Evolutionary conservation across 2,113 vertebrate genomes (phyloP).

Genomic region (Dipodomys merriami): DNA sequence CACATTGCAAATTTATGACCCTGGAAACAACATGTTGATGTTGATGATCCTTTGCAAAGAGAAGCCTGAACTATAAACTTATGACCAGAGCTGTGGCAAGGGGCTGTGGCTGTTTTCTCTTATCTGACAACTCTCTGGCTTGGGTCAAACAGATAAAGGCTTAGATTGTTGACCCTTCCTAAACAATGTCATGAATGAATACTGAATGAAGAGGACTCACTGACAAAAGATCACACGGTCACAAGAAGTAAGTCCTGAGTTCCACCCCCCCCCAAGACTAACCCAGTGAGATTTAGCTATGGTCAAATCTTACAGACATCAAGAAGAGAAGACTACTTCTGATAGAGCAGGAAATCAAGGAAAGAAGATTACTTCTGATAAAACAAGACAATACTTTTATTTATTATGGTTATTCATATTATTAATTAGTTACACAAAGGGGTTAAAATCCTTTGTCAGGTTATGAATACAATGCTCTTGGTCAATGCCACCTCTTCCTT

Average conservation of each 20-base stretch:
- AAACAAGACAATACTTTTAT: neutral
- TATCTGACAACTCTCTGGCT: conserved; percentile 43
- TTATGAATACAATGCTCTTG: too few species aligned
- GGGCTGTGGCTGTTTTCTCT: neutral
- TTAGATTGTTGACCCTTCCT: neutral
- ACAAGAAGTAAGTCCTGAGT: rapidly evolving
- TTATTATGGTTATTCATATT: too few species aligned
- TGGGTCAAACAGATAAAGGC: conserved; percentile 65
- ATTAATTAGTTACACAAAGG: too few species aligned
- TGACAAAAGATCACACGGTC: conserved; percentile 45
- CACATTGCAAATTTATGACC: conserved; percentile 88
- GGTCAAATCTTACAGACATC: neutral
- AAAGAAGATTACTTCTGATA: neutral
- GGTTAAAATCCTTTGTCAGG: too few species aligned
- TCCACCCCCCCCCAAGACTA: neutral
- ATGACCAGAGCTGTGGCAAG: conserved; percentile 65
- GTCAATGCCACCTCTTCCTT: too few species aligned
- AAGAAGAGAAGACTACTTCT: neutral
- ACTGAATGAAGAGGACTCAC: neutral
- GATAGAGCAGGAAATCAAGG: neutral
- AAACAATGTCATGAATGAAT: neutral
- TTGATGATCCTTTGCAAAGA: conserved; percentile 77
- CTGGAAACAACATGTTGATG: conserved; percentile 85
- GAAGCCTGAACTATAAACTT: conserved; percentile 75
- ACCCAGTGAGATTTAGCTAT: neutral